Percentiles rank a stretch among this genome's conserved stretches.
These are phyloP conservation scores for Micronisus gabar DNA, from an alignment of 2,113 vertebrate species.

Conservation along the genomic window DNA sequence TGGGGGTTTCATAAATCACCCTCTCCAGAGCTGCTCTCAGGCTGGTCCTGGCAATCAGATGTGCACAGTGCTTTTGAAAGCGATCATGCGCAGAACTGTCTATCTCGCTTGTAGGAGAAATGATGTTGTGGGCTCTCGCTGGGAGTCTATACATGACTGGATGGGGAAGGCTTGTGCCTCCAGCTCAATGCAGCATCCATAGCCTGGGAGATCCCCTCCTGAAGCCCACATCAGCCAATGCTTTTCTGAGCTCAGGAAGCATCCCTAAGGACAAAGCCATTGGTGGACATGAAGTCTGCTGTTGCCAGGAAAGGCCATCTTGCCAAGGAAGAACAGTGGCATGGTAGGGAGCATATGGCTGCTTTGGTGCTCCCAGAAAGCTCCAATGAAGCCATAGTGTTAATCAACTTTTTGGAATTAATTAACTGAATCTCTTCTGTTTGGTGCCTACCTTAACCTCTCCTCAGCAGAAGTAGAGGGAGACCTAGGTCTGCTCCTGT, in stretches of 20 bases:
- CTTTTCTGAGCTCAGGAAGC: not conserved
- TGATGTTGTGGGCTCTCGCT: accelerated
- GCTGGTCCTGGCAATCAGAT: not conserved
- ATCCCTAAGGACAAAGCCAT: not conserved
- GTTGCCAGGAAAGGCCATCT: not conserved
- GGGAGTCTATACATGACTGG: not conserved
- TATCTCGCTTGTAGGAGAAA: not conserved
- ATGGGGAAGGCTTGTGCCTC: not conserved
- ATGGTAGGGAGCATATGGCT: not conserved
- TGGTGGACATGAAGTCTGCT: not conserved
- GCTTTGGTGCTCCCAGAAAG: not conserved
- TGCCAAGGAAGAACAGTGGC: not conserved
- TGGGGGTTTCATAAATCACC: not conserved
- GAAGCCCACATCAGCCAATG: not conserved
- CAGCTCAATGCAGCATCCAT: not conserved
- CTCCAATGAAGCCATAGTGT: not conserved
- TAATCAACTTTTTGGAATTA: not conserved
- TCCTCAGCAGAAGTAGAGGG: not conserved
- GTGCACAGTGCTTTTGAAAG: not conserved
- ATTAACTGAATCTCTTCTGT: not conserved
- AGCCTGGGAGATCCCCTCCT: not conserved
- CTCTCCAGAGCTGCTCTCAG: not conserved
- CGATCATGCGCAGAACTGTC: accelerated
- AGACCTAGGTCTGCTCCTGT: not conserved
- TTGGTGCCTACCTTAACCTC: not conserved